Base-by-base conservation (phyloP, 64 coral and sea anemone species). In the Acropora yongei region DNA sequence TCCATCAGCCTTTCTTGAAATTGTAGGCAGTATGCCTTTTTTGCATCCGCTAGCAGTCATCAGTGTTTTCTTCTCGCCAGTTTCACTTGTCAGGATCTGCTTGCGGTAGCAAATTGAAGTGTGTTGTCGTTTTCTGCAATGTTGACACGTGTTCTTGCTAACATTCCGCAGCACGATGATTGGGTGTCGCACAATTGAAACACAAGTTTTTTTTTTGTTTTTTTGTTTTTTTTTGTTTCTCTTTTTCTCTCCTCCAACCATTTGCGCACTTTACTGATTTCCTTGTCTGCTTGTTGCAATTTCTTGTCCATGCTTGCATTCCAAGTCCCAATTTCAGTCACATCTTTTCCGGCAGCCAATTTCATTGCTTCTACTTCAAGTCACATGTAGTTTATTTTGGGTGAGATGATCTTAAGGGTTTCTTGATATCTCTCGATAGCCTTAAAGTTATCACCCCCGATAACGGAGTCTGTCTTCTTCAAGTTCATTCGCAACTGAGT, bases 291-390 rank as follows among this genome's bases (percentile, higher is more conserved):
- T n/a, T n/a, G n/a, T n/a, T n/a, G n/a, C n/a, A n/a, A n/a, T n/a
- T n/a, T n/a, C n/a, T n/a, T n/a, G n/a, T 89, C 88, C 14, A 89
- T 79, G 18, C 0, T 49, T 8, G 47, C 13, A 17, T 63, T 76
- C 57, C 88, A 89, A 16, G n/a, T 77, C 14, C 57, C 44, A 44
- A 89, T 66, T 5, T 89, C 76, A 78, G 12, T 16, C 14, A 78
- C 12, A 16, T 78, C 76, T 78, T 78, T 47, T 2, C 19, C 12
- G 14, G 76, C 76, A 48, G 47, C 76, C 1, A 78, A 48, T 5
- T 78, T 78, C 18, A 78, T 48, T 1, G 76, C 44, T 78, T 78
- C 76, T 3, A 78, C 16, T 1, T 12, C 76, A 3, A 43, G 76
- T 47, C 49, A 48, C 18, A 78, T 3, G 2, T 78, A 43, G 44